Evolutionary conservation across 2,113 vertebrate genomes (phyloP), one percentile per base, ranked within the genome.

Genomic region (Chaetodon auriga): DNA sequence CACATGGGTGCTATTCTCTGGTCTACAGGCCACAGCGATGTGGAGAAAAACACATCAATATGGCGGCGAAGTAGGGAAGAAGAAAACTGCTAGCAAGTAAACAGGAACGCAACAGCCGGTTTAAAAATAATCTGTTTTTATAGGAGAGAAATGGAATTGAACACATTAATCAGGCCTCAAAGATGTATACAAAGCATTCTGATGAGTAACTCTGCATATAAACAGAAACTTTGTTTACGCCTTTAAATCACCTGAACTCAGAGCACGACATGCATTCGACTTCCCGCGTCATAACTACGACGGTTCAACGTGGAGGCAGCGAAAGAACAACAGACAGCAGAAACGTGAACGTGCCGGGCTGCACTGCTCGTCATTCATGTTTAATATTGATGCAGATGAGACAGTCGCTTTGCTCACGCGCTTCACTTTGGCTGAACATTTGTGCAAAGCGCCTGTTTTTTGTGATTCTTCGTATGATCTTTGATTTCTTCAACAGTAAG

Each of bases 401-500:
- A 49, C 23, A 49, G 8, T 62, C 46, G 38, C 19, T 63, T 64
- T 43, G 11, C 16, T 46, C 8, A 55, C 68, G 36, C 12, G 13
- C n/a, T 61, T 58, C 21, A 18, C 38, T 45, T 53, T 8, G 35
- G 55, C 25, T 41, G 13, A 80, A 70, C 21, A 61, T 18, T 9
- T 38, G 43, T 35, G n/a, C 49, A 57, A 49, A 73, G 48, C 0
- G 0, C 7, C 48, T 71, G 15, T 19, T 74, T 46, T 68, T 57
- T 75, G 7, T 58, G 58, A 57, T 25, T 81, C 41, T 75, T 23
- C 48, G 51, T 62, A 53, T 71, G 49, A 75, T 38, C 2, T 38
- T 57, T 30, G 38, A 30, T 69, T 83, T 76, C 61, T 80, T 79
- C 18, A 81, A 80, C 38, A 75, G 45, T 21, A 21, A 45, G 14